Evolutionary conservation across 2,888 invertebrate genomes (phyloP), one percentile per base, ranked within the genome.

Genomic region (Leptogaster cylindrica): DNA sequence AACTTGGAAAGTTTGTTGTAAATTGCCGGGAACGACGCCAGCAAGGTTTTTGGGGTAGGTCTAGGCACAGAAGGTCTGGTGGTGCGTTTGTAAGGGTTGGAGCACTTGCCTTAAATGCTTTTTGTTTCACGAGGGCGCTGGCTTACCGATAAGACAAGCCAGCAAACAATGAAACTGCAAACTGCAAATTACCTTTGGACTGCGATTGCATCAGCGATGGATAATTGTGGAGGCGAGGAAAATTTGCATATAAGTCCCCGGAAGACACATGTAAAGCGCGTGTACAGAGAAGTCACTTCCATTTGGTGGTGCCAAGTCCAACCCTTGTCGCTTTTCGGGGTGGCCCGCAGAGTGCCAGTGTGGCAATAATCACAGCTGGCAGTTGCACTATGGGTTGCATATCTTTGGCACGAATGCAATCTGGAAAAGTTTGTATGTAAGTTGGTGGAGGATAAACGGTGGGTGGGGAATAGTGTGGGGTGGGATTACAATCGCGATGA

Each of bases 401-500:
- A 55, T 4, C 20, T 55, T 39, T 23, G n/a, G 55, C 55, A 55
- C 55, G 55, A 55, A 55, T 14, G 18, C 23, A 55, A 39, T 39
- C 55, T 25, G 33, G 20, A 36, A 55, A 52, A 55, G 36, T 55
- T 55, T 2, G 8, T 3, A 4, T n/a, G 36, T 8, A 23, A n/a
- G 28, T 31, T 8, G 8, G 2, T 14, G 7, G n/a, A n/a, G 52
- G 20, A 1, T 7, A 20, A 7, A 36, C 12, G 36, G 8, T 36
- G 14, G 18, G 18, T 33, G 23, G 23, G 36, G 39, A 18, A 63
- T n/a, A n/a, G n/a, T n/a, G n/a, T n/a, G n/a, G n/a, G n/a, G n/a
- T n/a, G n/a, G n/a, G n/a, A n/a, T n/a, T n/a, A n/a, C n/a, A 46
- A 46, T 44, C 48, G 63, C 46, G 63, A 64, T 64, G 46, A 64